These are phyloP conservation scores for Dryobates pubescens DNA, from an alignment of 2,797 vertebrate genomes.

Conservation along the genomic window DNA sequence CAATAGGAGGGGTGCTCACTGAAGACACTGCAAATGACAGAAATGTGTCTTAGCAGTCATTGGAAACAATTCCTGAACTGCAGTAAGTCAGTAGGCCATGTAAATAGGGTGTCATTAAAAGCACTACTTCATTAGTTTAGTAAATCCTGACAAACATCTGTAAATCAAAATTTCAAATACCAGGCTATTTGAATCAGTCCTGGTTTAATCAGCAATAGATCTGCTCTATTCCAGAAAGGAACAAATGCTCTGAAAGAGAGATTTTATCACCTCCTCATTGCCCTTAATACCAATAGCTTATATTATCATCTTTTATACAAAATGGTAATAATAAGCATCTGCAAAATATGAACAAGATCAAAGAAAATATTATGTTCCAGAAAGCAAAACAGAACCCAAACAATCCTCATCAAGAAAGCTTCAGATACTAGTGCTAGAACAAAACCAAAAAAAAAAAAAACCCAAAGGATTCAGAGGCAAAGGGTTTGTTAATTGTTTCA, in stretches of 20 bases:
- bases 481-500: neutral
- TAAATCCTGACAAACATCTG: neutral
- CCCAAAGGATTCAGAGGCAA: neutral
- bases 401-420: neutral
- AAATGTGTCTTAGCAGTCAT: neutral
- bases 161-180: neutral
- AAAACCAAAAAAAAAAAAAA: neutral
- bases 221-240: neutral
- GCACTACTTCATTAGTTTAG: neutral
- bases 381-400: neutral
- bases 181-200: neutral
- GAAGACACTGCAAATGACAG: conserved; percentile 84
- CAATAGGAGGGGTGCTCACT: conserved; percentile 71
- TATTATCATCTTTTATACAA: neutral
- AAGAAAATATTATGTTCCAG: neutral
- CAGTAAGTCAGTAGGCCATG: neutral
- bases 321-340: neutral
- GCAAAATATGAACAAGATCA: neutral
- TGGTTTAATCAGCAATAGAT: neutral
- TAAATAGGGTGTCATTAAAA: neutral
- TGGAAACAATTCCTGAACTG: neutral
- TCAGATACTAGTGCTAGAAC: neutral
- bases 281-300: neutral
- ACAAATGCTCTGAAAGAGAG: neutral
- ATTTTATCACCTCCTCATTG: neutral